Base-by-base conservation (phyloP, 2,113 vertebrate genomes). In the Tragelaphus strepsiceros region DNA sequence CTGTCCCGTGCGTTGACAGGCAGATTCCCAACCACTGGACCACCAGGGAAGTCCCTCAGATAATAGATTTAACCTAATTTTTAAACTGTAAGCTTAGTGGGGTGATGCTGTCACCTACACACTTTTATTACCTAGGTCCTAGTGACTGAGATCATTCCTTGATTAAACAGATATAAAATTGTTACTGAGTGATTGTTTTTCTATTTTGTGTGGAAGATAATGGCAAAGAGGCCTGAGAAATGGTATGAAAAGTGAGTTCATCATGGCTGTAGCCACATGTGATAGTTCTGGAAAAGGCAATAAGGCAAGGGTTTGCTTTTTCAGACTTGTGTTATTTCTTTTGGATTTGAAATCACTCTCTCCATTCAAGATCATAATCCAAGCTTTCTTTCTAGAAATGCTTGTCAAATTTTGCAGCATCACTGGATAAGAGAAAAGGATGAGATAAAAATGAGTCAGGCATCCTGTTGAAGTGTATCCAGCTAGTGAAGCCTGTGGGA, bases 401-500 rank as follows among this genome's bases (percentile, higher is more conserved):
- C 32, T 91, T 82, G 46, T 87, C 93, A 96, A 92, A 94, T 97
- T 93, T 83, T 91, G 9, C 11, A 88, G 51, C 28, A 64, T 71
- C 91, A 49, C 28, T 62, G 13, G 28, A 82, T 43, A 78, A 78
- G n/a, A 94, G n/a, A 54, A 88, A 74, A 26, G 17, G 26, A n/a
- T 77, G 35, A 62, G 51, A 43, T 35, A 81, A 84, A 74, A 96
- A 56, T 95, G 86, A 97, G 59, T 30, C 30, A 93, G 51, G 16
- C 97, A 88, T 97, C 94, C 24, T 43, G 78, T 26, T 85, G 97
- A 98, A 88, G 39, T 97, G 92, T 91, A 94, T 97, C 97, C 92
- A 96, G 22, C 88, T 98, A 93, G 98, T 97, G 77, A 94, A 88
- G 94, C 71, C 91, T 97, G 93, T 98, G 77, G 96, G 88, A 97